Conservation (phyloP, 2,888 invertebrate genomes). For the Apeira syringaria region DNA sequence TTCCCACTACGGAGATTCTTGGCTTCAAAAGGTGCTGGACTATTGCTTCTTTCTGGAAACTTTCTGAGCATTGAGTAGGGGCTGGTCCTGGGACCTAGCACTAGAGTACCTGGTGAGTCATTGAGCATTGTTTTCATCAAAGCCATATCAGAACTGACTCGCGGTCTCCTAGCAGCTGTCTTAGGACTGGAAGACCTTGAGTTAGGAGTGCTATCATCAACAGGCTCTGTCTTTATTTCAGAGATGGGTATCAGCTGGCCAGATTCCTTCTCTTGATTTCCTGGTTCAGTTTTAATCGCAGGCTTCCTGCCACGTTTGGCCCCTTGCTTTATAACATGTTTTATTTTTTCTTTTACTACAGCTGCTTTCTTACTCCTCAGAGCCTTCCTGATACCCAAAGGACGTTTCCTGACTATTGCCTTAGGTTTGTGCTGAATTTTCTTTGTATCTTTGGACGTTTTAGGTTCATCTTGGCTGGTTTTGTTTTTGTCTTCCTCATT, state of each 20-base stretch:
- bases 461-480: slow-evolving; percentile 67
- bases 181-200: slow-evolving; percentile 78
- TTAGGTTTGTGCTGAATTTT: slow-evolving; percentile 65
- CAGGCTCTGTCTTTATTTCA: slow-evolving; percentile 75
- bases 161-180: slow-evolving; percentile 65
- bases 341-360: slow-evolving; percentile 60
- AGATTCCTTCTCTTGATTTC: slow-evolving; percentile 65
- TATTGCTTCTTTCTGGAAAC: slow-evolving; percentile 79
- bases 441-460: slow-evolving; percentile 69
- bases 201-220: slow-evolving; percentile 64
- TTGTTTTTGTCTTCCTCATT: slow-evolving; percentile 66
- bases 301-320: slow-evolving; percentile 64
- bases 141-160: slow-evolving; percentile 73
- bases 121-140: slow-evolving; percentile 75
- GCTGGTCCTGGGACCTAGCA: slow-evolving; percentile 74
- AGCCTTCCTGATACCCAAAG: slow-evolving; percentile 73
- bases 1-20: slow-evolving; percentile 87
- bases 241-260: slow-evolving; percentile 65
- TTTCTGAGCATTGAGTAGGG: slow-evolving; percentile 81
- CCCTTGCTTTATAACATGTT: slow-evolving; percentile 61
- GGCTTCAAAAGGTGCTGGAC: slow-evolving; percentile 73
- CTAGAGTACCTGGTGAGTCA: slow-evolving; percentile 63
- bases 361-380: slow-evolving; percentile 69
- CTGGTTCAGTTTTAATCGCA: slow-evolving; percentile 56
- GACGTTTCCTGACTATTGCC: slow-evolving; percentile 69